Evolutionary conservation across 2,797 vertebrate genomes (phyloP), one percentile per base, ranked within the genome.

Genomic region (Danionella dracula): DNA sequence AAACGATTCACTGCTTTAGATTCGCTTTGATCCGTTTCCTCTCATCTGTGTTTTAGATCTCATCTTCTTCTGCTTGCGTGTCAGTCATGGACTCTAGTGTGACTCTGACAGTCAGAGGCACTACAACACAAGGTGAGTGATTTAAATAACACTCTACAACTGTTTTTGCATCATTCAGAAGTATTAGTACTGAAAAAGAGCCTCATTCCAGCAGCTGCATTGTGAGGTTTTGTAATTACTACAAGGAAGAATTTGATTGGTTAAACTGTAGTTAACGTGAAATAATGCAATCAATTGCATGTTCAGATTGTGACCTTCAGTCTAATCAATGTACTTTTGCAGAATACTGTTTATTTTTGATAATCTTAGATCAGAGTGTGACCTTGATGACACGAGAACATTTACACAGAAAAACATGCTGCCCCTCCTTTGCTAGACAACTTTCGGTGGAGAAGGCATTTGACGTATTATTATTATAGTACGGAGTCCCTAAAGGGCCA

Each of bases 71-170:
- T 27, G 38, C 69, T 34, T 23, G 50, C 5, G 56, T 66, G 53
- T 57, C 44, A 51, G 85, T 60, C 16, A 99, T 99, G 96, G 91
- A 92, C 48, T 83, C 84, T 80, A 84, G 83, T 78, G 88, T 98
- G 72, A 93, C 91, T 35, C 85, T 99, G 76, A 75, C 82, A 74
- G 76, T 99, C 70, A 89, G 84, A 86, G 96, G 92, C 79, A 77
- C 84, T 12, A 88, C 92, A 35, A 81, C 82, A 20, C 84, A 89
- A 89, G 96, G 96, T 98, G 92, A 74, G 68, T 10, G 20, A 51
- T 12, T 5, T 17, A n/a, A 5, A 27, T 50, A 19, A 41, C 37
- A n/a, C 8, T 55, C 17, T 15, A 15, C 19, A 55, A 38, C 19
- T 38, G 38, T 20, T 13, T 37, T 8, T 20, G 9, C 21, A n/a